Evolutionary conservation across 1,140 invertebrate species (phyloP).

Genomic region (Pseudomyrmex cubaensis): DNA sequence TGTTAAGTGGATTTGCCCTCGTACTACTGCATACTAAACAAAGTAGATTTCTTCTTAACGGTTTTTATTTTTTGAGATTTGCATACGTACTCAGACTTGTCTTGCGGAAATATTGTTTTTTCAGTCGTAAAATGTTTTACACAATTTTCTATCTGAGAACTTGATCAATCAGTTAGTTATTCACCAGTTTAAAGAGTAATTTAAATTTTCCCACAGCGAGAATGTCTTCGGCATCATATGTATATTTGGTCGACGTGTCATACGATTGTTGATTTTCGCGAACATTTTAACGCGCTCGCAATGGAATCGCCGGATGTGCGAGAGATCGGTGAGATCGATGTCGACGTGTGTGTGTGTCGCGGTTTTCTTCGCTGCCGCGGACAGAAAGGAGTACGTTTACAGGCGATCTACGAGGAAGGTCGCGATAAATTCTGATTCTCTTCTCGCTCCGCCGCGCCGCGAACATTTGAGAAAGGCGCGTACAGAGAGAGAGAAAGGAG

Average conservation of each 20-base stretch:
- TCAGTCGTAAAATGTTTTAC: too few relatives aligned
- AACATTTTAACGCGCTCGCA: not conserved
- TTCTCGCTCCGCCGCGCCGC: conserved; percentile 19
- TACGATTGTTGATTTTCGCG: not conserved
- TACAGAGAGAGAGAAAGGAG: too few relatives aligned
- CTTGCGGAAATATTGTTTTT: too few relatives aligned
- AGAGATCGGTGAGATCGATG: conserved; percentile 26
- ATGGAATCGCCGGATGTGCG: conserved; percentile 5
- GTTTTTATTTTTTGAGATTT: too few relatives aligned
- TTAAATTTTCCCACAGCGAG: too few relatives aligned
- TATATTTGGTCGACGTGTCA: too few relatives aligned
- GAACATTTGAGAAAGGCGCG: conserved; percentile 3
- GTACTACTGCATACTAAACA: conserved; percentile 3
- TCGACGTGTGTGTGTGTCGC: conserved; percentile 1
- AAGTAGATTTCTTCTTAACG: not conserved
- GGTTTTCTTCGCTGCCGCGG: conserved; percentile 12
- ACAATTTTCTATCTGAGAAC: too few relatives aligned
- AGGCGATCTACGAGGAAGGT: conserved; percentile 33
- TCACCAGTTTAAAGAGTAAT: too few relatives aligned
- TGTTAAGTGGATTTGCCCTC: not conserved
- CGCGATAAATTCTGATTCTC: conserved; percentile 61
- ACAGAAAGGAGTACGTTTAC: conserved; percentile 54
- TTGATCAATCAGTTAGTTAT: too few relatives aligned
- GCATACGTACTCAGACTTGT: too few relatives aligned
- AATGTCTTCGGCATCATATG: too few relatives aligned